Evolutionary conservation across 2,113 vertebrate species (phyloP), one percentile per base, ranked within the genome.

Genomic region (Vidua chalybeata): DNA sequence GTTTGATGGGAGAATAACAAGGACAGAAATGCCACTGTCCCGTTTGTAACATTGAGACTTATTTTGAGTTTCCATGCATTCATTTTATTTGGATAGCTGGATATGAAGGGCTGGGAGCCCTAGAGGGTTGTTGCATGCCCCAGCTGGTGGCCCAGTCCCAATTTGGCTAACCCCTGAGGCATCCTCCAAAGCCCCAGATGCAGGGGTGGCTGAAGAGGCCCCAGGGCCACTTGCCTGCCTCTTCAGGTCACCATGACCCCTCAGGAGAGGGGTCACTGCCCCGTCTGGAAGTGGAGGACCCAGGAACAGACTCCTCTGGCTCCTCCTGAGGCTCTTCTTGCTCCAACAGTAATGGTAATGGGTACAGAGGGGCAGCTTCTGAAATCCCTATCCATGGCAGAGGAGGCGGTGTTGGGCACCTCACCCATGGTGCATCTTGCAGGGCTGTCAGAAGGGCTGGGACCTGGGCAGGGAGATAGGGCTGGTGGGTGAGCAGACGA

Each of bases 281-380:
- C 15, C 0, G 1, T 37, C 2, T 55, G 26, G 7, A 1, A 13
- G 13, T 31, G 16, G 74, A 62, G 14, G 43, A 21, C 8, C 15
- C 9, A 7, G 27, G 8, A 68, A 67, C 13, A 68, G 45, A 33
- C 24, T 59, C 22, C 24, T 79, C 33, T 71, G 31, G 5, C 17
- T 87, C 55, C 12, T 75, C 10, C n/a, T 62, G 37, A 5, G 45
- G 20, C 13, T 76, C 52, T 67, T 74, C 45, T 58, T 24, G 22
- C 61, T 74, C 63, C 39, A 37, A 0, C 13, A 63, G 20, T 0
- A 10, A 59, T 48, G 79, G 58, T 23, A 85, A 18, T 28, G 33
- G 27, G 45, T 14, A 27, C 19, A 63, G 15, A 8, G 22, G 35
- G 16, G 15, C 13, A 30, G 55, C 28, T 15, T 4, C 33, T 12